Evolutionary conservation across 2,888 invertebrate genomes (phyloP).

Genomic region (Chrysomela aeneicollis): DNA sequence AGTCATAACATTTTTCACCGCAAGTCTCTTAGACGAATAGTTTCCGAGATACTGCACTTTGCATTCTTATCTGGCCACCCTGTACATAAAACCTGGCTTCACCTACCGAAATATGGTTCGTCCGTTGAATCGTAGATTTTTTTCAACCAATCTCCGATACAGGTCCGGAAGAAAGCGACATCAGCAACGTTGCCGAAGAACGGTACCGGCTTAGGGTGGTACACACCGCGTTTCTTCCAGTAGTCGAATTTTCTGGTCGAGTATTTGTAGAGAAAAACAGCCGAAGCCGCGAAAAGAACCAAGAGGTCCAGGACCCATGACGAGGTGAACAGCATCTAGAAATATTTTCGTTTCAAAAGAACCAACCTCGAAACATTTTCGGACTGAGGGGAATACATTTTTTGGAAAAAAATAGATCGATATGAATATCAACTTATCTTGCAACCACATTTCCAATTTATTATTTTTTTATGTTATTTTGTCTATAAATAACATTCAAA

Average conservation of each 20-base stretch:
- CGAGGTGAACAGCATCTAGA: conserved; percentile 28
- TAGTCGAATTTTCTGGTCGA: conserved; percentile 44
- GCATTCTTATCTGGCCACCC: no score
- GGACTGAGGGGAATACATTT: no score
- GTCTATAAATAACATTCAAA: no score
- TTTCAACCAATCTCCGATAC: conserved; percentile 35
- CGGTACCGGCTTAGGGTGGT: conserved; percentile 43
- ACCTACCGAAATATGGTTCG: conserved; percentile 61
- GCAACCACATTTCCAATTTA: no score
- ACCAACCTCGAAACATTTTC: no score
- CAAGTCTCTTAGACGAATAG: no score
- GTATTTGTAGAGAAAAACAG: conserved; percentile 41
- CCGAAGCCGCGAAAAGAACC: conserved; percentile 16
- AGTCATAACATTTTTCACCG: no score
- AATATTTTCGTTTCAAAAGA: no score
- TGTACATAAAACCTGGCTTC: conserved; percentile 61
- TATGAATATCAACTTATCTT: no score
- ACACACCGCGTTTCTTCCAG: conserved; percentile 45
- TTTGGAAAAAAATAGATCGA: no score
- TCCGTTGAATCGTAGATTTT: conserved; percentile 28
- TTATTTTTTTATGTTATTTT: no score
- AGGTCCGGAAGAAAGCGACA: conserved; percentile 29
- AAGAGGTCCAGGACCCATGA: conserved; percentile 47
- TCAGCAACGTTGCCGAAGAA: conserved; percentile 45
- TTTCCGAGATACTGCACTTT: no score